Evolutionary conservation across 2,888 invertebrate species (phyloP).

Genomic region (Eledona agricola): DNA sequence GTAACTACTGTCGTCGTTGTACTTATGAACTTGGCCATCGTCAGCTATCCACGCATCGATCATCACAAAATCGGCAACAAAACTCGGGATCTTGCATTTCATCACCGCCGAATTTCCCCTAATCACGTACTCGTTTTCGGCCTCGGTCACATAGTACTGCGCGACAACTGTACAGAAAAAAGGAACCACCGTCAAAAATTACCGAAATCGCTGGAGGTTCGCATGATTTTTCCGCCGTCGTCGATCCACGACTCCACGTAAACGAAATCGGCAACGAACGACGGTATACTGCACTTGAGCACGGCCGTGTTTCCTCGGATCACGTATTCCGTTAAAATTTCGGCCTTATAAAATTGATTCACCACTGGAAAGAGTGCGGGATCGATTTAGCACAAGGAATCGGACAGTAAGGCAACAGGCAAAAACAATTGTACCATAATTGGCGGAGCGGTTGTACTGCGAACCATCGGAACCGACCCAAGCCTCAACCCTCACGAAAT

Average conservation of each 20-base stretch:
- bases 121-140: constrained; percentile 94
- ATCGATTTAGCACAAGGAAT: constrained; percentile 14
- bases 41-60: constrained; percentile 87
- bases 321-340: constrained; percentile 77
- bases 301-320: constrained; percentile 78
- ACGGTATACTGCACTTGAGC: constrained; percentile 77
- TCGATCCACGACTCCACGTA: constrained; percentile 76
- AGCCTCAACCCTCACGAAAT: constrained; percentile 89
- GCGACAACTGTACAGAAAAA: constrained; percentile 76
- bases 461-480: constrained; percentile 76
- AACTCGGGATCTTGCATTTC: constrained; percentile 93
- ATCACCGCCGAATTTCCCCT: constrained; percentile 90
- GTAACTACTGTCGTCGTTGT: constrained; percentile 68
- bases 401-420: constrained; percentile 11
- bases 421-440: constrained; percentile 72
- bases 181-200: constrained; percentile 45
- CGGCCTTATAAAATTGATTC: constrained; percentile 76
- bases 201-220: constrained; percentile 66
- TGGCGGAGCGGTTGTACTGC: constrained; percentile 74
- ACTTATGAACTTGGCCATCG: constrained; percentile 72
- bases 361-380: constrained; percentile 67
- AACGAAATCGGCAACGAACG: constrained; percentile 79
- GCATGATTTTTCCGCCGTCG: constrained; percentile 68
- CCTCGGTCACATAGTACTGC: constrained; percentile 89
- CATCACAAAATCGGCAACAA: constrained; percentile 90